Evolutionary conservation across 2,797 vertebrate species (phyloP).

Genomic region (Semotilus atromaculatus): DNA sequence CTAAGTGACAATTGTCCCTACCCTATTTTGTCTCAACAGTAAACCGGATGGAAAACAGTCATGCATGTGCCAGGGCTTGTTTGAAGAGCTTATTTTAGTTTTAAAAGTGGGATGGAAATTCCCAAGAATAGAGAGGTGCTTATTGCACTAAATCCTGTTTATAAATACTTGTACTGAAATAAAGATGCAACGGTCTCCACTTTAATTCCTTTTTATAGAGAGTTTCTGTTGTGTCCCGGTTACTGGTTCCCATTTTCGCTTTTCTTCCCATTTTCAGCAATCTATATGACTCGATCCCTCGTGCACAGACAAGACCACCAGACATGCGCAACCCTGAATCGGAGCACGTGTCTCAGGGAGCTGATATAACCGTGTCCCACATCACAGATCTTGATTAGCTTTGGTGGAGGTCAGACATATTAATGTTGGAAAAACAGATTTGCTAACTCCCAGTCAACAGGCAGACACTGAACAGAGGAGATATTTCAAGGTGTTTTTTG

Average conservation of each 20-base stretch:
- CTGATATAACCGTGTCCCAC: conserved; percentile 27
- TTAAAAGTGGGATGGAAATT: conserved; percentile 31
- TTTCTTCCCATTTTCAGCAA: conserved; percentile 40
- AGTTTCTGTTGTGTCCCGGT: conserved; percentile 36
- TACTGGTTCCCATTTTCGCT: conserved; percentile 49
- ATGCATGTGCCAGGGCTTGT: conserved; percentile 7
- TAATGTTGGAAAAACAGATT: not conserved
- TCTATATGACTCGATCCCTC: conserved; percentile 51
- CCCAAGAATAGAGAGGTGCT: conserved; percentile 41
- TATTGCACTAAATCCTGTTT: conserved; percentile 18
- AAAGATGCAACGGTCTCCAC: conserved; percentile 56
- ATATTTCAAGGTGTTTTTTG: not conserved
- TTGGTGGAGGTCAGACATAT: conserved; percentile 40
- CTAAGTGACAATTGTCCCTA: not conserved
- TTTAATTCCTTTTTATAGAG: conserved; percentile 63
- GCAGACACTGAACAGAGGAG: not conserved
- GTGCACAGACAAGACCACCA: conserved; percentile 15
- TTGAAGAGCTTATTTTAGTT: conserved; percentile 24
- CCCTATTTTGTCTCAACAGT: not conserved
- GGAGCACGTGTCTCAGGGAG: conserved; percentile 35
- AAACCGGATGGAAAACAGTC: conserved; percentile 16
- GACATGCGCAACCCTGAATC: conserved; percentile 16
- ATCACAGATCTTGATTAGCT: conserved; percentile 54
- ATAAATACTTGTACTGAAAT: conserved; percentile 20
- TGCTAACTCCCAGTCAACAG: not conserved